phyloP scores from a whole-genome alignment of 1,140 invertebrate genomes.

The Penaeus japonicus region DNA sequence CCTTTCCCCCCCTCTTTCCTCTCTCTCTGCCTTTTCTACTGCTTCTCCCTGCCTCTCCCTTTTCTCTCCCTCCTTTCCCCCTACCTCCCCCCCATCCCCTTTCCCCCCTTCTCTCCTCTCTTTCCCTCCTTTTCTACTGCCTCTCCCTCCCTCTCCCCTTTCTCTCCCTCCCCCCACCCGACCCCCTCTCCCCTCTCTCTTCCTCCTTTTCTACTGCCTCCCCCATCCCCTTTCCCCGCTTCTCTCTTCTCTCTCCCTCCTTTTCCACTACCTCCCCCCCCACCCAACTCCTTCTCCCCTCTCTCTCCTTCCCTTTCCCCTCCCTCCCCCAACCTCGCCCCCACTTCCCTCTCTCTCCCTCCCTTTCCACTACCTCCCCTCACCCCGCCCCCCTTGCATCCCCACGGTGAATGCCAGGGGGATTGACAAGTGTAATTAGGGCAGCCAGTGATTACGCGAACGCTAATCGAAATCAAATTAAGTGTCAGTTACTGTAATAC shows the following conservation, averaged over 20 bases:
- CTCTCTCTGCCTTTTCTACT: background rate
- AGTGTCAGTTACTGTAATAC: slow-evolving; percentile 50
- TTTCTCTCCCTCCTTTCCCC: background rate
- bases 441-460: slow-evolving; percentile 32
- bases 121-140: background rate
- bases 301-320: background rate
- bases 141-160: background rate
- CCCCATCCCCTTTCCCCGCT: background rate
- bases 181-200: background rate
- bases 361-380: background rate
- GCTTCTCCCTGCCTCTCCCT: background rate
- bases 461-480: slow-evolving; percentile 54
- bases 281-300: background rate
- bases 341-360: background rate
- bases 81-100: background rate
- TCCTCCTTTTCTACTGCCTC: background rate
- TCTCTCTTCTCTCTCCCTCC: background rate
- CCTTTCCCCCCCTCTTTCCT: background rate
- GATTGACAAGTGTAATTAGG: slow-evolving; percentile 48
- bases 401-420: slow-evolving; percentile 26
- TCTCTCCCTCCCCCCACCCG: background rate
- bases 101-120: background rate
- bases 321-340: background rate
- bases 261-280: background rate
- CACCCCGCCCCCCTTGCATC: background rate